These are phyloP conservation scores for Norana najaformis DNA, from an alignment of 2,888 invertebrate genomes.

Conservation along the genomic window DNA sequence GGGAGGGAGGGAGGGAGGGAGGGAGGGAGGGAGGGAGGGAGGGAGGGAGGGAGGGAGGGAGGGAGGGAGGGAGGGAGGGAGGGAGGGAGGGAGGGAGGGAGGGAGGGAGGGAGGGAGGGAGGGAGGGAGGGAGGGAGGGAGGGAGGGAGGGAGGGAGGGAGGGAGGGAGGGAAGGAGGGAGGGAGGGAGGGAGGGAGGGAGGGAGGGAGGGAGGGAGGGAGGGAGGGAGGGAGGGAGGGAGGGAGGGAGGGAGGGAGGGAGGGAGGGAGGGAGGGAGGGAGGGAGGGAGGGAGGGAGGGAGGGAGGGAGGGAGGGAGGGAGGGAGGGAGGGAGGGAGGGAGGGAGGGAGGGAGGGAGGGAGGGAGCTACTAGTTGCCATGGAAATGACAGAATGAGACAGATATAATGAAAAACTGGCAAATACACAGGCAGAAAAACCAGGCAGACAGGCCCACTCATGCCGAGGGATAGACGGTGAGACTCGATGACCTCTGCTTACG, in stretches of 20 bases:
- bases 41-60: slow-evolving; percentile 27
- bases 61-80: too few species aligned
- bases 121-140: slow-evolving; percentile 28
- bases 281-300: not conserved
- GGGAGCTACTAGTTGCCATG: not conserved
- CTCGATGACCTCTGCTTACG: not conserved
- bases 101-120: slow-evolving; percentile 26
- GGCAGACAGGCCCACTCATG: not conserved
- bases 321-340: not conserved
- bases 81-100: slow-evolving; percentile 8
- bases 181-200: not conserved
- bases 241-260: slow-evolving; percentile 20
- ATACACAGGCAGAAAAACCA: slow-evolving; percentile 7
- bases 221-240: not conserved
- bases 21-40: slow-evolving; percentile 15
- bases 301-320: not conserved
- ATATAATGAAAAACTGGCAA: not conserved
- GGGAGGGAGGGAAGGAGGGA: not conserved
- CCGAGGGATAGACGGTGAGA: not conserved
- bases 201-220: not conserved
- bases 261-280: slow-evolving; percentile 15
- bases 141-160: not conserved
- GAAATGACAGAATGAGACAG: not conserved
- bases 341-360: slow-evolving; percentile 28
- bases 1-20: not conserved